Percentiles rank a stretch among this genome's conserved stretches.
Evolutionary conservation across 2,113 vertebrate species (phyloP).

Genomic region (Boulengeromyrus knoepffleri): DNA sequence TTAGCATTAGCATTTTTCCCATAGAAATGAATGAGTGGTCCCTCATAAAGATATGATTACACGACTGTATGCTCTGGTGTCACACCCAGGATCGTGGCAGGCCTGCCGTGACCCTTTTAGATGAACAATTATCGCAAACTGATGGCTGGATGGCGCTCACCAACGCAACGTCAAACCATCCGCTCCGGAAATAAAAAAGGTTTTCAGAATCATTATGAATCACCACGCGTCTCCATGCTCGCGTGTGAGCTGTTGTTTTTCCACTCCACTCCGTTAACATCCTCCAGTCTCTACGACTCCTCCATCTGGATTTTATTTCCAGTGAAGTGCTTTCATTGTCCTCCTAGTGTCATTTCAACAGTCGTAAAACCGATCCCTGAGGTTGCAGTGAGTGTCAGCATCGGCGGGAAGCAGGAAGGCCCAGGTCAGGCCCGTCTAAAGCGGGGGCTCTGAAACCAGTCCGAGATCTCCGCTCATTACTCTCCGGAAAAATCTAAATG

Average conservation of each 20-base stretch:
- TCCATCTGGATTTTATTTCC: conserved; percentile 1
- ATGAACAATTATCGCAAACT: not conserved
- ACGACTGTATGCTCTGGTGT: not conserved
- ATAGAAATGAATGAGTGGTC: no score
- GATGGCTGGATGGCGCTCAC: not conserved
- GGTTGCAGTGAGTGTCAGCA: not conserved
- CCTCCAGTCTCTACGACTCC: not conserved
- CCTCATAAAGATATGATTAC: no score
- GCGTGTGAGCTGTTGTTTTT: not conserved
- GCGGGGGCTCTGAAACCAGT: not conserved
- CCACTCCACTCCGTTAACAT: not conserved
- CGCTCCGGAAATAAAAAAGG: not conserved
- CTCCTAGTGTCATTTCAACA: not conserved
- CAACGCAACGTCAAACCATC: not conserved
- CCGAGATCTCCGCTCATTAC: not conserved
- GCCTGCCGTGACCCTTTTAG: not conserved
- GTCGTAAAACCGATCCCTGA: not conserved
- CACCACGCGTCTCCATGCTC: not conserved
- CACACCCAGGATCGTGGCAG: not conserved
- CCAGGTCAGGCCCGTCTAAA: not conserved
- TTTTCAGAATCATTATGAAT: not conserved
- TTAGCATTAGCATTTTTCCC: no score
- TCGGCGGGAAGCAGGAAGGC: not conserved
- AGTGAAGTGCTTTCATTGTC: not conserved
- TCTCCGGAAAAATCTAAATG: not conserved